Base-by-base conservation (phyloP, 2,797 vertebrate genomes). In the Alauda arvensis region DNA sequence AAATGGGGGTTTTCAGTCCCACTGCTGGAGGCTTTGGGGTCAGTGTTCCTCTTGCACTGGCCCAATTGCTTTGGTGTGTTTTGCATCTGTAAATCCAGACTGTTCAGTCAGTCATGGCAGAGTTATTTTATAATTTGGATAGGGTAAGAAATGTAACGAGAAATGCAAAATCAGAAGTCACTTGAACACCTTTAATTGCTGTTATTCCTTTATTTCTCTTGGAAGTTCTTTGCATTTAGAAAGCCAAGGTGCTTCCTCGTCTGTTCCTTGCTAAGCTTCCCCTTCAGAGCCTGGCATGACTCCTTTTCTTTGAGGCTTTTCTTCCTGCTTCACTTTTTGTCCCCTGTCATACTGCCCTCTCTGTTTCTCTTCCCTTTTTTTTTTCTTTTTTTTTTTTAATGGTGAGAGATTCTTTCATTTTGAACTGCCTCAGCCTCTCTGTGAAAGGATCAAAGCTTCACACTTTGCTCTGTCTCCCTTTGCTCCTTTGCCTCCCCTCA, bases 381-480 rank as follows among this genome's bases (percentile, higher is more conserved):
- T 40, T 43, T 34, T 48, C 14, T 33, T 31, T 14, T 29, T 48
- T 86, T 88, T 60, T 7, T 28, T 51, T 52, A 20, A 45, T 84
- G 86, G n/a, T 88, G 93, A 91, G 86, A 94, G 72, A 62, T 83
- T 90, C 76, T 93, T 94, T 94, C 72, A 59, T 93, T 88, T 83
- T 75, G 34, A 90, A 62, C 43, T 7, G 46, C 69, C 68, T 88
- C 76, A 85, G 59, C 37, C 59, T 14, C 37, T 62, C 4, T 0
- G 6, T 87, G 72, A 93, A 94, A 90, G n/a, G 88, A 93, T 91
- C 88, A 90, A 95, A 95, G 84, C 84, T 91, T 94, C 79, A 66
- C 84, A 71, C 40, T 91, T 89, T 46, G 25, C 45, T 90, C 66
- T 0, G 0, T 87, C 51, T 87, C 57, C 19, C 51, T 88, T 75